Percentiles rank a stretch among this genome's conserved stretches.
Evolutionary conservation across 92 coral and sea anemone genomes (phyloP).

Genomic region (Desmophyllum pertusum): DNA sequence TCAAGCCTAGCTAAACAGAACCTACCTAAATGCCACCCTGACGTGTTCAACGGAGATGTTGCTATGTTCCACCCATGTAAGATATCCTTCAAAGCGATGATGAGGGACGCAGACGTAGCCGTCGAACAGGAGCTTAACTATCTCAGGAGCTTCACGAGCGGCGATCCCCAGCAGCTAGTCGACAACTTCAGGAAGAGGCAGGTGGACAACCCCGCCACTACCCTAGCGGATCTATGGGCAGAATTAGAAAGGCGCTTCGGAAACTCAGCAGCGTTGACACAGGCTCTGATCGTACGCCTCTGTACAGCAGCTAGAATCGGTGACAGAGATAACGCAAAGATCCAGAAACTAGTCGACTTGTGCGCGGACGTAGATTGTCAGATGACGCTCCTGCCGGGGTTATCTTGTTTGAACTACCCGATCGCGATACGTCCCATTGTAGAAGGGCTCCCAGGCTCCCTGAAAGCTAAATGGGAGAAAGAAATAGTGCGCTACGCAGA

Average conservation of each 20-base stretch:
- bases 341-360: constrained; percentile 48
- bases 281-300: not conserved
- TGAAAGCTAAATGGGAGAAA: constrained; percentile 43
- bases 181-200: constrained; percentile 55
- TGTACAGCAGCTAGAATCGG: constrained; percentile 19
- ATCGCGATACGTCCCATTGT: constrained; percentile 48
- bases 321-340: constrained; percentile 32
- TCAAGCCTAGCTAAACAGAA: constrained; percentile 30
- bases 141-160: constrained; percentile 43
- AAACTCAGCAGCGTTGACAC: not conserved
- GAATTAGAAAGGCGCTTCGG: constrained; percentile 6
- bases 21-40: constrained; percentile 48
- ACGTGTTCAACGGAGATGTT: constrained; percentile 43
- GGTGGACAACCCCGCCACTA: constrained; percentile 23
- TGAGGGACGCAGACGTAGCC: constrained; percentile 41
- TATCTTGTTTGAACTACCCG: constrained; percentile 59
- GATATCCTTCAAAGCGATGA: constrained; percentile 48
- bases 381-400: constrained; percentile 43
- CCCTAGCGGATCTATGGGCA: constrained; percentile 29
- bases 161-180: constrained; percentile 48
- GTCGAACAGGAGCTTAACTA: constrained; percentile 42
- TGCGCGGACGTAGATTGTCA: constrained; percentile 62
- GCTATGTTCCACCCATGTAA: constrained; percentile 58
- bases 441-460: not conserved
- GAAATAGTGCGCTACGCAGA: constrained; percentile 41